Evolutionary conservation across 2,113 vertebrate genomes (phyloP).

Genomic region (Glaucidium brasilianum): DNA sequence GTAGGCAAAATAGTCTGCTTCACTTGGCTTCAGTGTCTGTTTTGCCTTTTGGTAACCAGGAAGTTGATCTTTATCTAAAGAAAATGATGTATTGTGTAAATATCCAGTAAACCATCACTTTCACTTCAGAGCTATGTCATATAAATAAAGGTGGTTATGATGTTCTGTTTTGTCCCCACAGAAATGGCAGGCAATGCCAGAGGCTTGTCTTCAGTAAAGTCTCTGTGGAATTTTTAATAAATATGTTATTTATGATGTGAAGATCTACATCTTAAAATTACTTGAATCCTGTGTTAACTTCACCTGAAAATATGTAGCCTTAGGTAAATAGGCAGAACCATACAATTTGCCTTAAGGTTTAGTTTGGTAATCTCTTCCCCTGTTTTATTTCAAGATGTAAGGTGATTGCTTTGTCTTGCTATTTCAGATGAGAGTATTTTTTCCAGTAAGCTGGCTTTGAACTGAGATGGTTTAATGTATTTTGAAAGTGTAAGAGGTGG

Average conservation of each 20-base stretch:
- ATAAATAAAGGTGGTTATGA: not conserved
- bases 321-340: not conserved
- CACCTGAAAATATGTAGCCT: not conserved
- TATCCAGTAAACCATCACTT: not conserved
- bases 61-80: not conserved
- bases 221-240: not conserved
- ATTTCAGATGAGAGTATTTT: not conserved
- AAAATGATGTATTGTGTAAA: not conserved
- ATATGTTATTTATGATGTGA: not conserved
- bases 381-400: not conserved
- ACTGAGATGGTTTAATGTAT: not conserved
- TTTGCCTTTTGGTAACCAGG: not conserved
- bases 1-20: not conserved
- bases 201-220: not conserved
- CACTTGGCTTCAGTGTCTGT: not conserved
- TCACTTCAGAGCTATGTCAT: fast-evolving
- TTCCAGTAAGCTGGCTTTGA: not conserved
- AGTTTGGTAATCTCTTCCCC: fast-evolving
- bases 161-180: not conserved
- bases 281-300: not conserved
- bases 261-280: not conserved
- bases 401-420: not conserved
- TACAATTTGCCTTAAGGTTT: fast-evolving
- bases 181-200: not conserved
- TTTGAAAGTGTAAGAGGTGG: not conserved